Evolutionary conservation across 2,888 invertebrate species (phyloP), one percentile per base, ranked within the genome.

Genomic region (Pristionchus arcanus): DNA sequence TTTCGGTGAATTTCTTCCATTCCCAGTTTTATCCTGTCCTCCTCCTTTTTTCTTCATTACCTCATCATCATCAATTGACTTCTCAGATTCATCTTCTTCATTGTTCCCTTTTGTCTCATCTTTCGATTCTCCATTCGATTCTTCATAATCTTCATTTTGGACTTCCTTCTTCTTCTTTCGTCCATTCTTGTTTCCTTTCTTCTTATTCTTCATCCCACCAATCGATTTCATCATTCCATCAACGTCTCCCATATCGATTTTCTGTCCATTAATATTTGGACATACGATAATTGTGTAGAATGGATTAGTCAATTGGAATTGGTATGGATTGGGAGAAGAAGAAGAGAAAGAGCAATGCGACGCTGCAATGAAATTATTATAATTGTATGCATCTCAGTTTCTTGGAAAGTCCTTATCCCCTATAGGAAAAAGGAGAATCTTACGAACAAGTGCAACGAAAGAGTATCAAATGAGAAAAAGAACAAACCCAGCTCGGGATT

Each of bases 261-360:
- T 31, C 11, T n/a, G 31, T 28, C 53, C 59, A 0, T 87, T 87
- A 42, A 68, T 37, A 87, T 87, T 87, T 0, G 87, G 87, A 68
- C 87, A 87, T 4, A 87, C 49, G 49, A 87, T 68, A 16, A 87
- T 68, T 1, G 87, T 87, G 68, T 87, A 87, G 87, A 87, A 87
- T 37, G 66, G 87, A 87, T 87, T 87, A 37, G 68, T 49, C n/a
- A 87, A 42, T 68, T 37, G 42, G 42, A 87, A 87, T 87, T 87
- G 87, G 53, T n/a, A 68, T 37, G 87, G 87, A 68, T 87, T 87
- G 31, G 87, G 63, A 31, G 68, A 68, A 9, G 68, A 68, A 31
- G 66, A 42, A 42, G 42, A 87, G 49, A 68, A 68, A 16, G 87
- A 87, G 25, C 87, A 87, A 49, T 87, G 42, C 11, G 87, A n/a